Evolutionary conservation across 2,113 vertebrate species (phyloP).

Genomic region (Engraulis encrasicolus): DNA sequence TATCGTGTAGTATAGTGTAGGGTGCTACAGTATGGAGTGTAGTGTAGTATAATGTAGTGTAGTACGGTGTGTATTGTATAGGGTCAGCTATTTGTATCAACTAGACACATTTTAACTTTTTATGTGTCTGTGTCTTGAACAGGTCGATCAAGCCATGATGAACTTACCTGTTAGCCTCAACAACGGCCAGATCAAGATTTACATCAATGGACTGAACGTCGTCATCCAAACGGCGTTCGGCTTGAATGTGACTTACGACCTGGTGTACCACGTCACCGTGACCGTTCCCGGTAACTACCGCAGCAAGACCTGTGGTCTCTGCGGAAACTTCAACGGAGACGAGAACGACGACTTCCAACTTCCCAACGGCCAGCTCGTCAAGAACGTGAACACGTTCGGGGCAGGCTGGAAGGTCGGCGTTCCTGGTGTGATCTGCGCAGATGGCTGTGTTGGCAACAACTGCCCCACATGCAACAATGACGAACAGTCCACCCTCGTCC

Average conservation of each 20-base stretch:
- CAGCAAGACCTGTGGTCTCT: constrained; percentile 63
- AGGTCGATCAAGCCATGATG: constrained; percentile 57
- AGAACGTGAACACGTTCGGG: constrained; percentile 48
- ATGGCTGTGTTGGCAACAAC: constrained; percentile 52
- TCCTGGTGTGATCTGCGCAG: constrained; percentile 49
- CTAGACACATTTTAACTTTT: neutral
- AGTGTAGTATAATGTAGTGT: neutral
- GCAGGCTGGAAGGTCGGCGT: constrained; percentile 57
- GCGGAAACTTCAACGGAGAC: constrained; percentile 66
- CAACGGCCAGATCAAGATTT: constrained; percentile 39
- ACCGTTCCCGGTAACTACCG: constrained; percentile 61
- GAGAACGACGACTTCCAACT: constrained; percentile 50
- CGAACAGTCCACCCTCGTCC: constrained; percentile 47
- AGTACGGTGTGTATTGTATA: neutral
- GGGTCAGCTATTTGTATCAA: neutral
- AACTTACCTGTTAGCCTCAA: constrained; percentile 46
- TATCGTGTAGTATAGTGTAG: too few species aligned
- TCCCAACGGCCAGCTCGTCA: constrained; percentile 44
- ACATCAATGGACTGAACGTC: constrained; percentile 32
- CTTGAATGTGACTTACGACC: constrained; percentile 60
- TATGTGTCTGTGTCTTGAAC: neutral
- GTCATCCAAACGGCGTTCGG: constrained; percentile 60
- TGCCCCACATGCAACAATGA: constrained; percentile 30
- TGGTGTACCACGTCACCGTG: constrained; percentile 57
- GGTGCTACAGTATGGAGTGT: too few species aligned